phyloP scores from a whole-genome alignment of 2,113 vertebrate genomes.

The Eidolon helvum region DNA sequence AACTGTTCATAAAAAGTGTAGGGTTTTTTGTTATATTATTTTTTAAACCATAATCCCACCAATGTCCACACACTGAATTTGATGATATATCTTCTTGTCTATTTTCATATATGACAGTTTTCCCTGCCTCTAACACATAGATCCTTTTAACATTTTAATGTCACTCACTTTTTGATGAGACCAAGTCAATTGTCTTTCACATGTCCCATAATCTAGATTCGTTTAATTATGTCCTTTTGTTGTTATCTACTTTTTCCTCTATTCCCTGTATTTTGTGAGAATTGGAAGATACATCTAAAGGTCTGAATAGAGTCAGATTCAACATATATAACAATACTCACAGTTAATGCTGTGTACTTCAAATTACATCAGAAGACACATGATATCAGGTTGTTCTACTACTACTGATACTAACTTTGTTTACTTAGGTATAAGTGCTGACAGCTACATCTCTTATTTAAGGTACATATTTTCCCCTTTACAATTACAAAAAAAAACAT shows the following conservation, averaged over 20 bases:
- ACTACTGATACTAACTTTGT: background rate
- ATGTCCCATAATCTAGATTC: background rate
- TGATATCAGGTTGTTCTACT: background rate
- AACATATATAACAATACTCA: background rate
- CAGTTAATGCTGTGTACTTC: background rate
- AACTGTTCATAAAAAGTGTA: background rate
- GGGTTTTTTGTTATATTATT: background rate
- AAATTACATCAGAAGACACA: background rate
- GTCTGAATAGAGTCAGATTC: background rate
- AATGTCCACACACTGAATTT: background rate
- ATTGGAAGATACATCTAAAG: background rate
- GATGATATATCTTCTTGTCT: background rate
- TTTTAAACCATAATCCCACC: background rate
- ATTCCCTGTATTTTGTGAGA: background rate
- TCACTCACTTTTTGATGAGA: background rate
- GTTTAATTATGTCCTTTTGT: background rate
- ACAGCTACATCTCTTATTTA: background rate
- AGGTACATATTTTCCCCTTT: background rate
- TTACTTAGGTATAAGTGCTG: background rate
- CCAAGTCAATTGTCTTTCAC: background rate
- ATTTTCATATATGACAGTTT: background rate
- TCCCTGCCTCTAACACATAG: background rate
- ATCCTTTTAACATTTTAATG: background rate
- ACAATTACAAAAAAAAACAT: background rate
- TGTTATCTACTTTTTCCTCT: background rate